Evolutionary conservation across 2,888 invertebrate genomes (phyloP).

Genomic region (Trachelus troglodyta): DNA sequence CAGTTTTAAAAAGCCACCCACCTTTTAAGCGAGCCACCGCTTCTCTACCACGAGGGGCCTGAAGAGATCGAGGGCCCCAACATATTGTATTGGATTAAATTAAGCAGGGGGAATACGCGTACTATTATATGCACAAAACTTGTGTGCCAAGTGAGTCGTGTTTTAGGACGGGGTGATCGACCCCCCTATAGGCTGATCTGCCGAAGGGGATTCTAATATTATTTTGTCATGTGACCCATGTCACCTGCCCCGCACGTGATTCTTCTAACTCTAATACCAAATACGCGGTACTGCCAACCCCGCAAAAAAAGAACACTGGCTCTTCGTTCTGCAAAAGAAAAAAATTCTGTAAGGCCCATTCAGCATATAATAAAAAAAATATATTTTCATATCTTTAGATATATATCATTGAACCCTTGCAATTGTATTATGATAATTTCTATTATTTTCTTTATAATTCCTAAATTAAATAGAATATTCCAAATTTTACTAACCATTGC

Average conservation of each 20-base stretch:
- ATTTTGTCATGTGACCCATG: slow-evolving; percentile 56
- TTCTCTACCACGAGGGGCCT: slow-evolving; percentile 17
- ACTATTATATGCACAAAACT: slow-evolving; percentile 57
- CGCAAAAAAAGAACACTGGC: neutral
- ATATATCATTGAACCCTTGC: neutral
- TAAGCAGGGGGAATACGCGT: slow-evolving; percentile 50
- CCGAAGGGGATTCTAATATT: slow-evolving; percentile 33
- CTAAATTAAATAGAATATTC: neutral
- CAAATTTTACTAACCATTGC: neutral
- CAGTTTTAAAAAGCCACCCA: slow-evolving; percentile 63
- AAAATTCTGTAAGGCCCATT: neutral
- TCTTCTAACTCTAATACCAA: slow-evolving; percentile 32
- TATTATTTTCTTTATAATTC: neutral
- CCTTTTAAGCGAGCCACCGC: slow-evolving; percentile 51
- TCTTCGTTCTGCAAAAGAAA: neutral
- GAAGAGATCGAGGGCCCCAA: slow-evolving; percentile 40
- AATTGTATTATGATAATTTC: neutral
- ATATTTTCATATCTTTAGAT: neutral
- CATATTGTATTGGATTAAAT: slow-evolving; percentile 66
- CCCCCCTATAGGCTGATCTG: neutral
- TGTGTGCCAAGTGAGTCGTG: slow-evolving; percentile 64
- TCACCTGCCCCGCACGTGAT: slow-evolving; percentile 53
- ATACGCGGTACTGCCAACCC: slow-evolving; percentile 14
- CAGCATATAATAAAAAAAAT: neutral
- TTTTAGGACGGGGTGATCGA: slow-evolving; percentile 32